Evolutionary conservation across 2,797 vertebrate species (phyloP), one percentile per base, ranked within the genome.

Genomic region (Centroberyx gerrardi): DNA sequence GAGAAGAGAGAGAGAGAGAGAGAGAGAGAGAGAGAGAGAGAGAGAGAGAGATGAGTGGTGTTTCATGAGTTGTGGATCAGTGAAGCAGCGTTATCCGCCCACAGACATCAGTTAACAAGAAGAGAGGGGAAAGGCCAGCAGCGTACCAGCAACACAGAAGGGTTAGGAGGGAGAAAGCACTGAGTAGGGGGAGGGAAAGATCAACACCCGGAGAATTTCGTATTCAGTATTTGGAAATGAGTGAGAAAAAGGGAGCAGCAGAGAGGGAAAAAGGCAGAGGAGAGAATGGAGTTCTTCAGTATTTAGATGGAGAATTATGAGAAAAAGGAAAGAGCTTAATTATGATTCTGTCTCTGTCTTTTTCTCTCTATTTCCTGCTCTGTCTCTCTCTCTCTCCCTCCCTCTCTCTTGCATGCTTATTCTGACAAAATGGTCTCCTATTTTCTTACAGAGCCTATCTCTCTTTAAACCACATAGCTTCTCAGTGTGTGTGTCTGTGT

Each of bases 121-220:
- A 72, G 78, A 75, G 84, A 90, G 88, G 85, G 84, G 85, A 90
- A 91, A 91, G 90, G 91, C 83, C 91, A 91, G 80, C 85, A 83
- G 87, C 72, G 18, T n/a, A 88, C 72, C 83, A 87, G 85, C 83
- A 80, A 68, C 81, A 81, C 72, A 86, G 56, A 10, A n/a, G 56
- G 31, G 17, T 36, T 38, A n/a, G 71, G 71, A 80, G 67, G 72
- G 81, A 84, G 70, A 61, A 65, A 81, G 80, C 48, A 52, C 27
- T 13, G 69, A 90, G 88, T 22, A 49, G 62, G 69, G 72, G 66
- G 68, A 62, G 66, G 73, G 63, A 49, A 29, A 62, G 65, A 72
- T 59, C 44, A 15, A 28, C 61, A 73, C 74, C 70, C 78, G 80
- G 76, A 79, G 75, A 63, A 52, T 79, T 33, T 54, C n/a, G 61